Percentiles rank a stretch among this genome's conserved stretches.
Evolutionary conservation across 2,113 vertebrate genomes (phyloP).

Genomic region (Erythrolamprus reginae): DNA sequence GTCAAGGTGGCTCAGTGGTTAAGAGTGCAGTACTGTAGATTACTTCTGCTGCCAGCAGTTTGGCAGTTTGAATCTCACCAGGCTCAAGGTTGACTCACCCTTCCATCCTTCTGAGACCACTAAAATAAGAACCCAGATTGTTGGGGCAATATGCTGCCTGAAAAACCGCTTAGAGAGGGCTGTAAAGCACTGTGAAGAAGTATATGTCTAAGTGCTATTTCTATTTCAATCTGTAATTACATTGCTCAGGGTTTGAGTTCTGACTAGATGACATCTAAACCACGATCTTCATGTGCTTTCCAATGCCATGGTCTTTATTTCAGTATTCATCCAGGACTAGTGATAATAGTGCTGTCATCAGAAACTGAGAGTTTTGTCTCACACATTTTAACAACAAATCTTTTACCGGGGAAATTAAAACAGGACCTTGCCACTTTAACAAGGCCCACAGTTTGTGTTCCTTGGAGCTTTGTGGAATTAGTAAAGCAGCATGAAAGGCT

Average conservation of each 20-base stretch:
- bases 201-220: no score
- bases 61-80: no score
- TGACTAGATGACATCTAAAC: not conserved
- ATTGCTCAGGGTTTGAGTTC: not conserved
- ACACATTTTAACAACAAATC: conserved; percentile 54
- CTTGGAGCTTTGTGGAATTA: conserved; percentile 68
- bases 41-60: no score
- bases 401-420: conserved; percentile 51
- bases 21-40: no score
- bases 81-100: no score
- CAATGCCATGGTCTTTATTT: not conserved
- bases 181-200: no score
- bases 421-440: conserved; percentile 67
- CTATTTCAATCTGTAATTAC: not conserved
- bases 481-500: conserved; percentile 81
- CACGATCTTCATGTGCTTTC: not conserved
- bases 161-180: no score
- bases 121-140: no score
- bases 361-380: conserved; percentile 31
- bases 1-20: no score
- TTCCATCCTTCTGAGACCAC: no score
- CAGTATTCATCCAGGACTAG: not conserved
- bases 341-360: not conserved
- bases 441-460: conserved; percentile 60
- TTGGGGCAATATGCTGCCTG: no score